phyloP scores from a whole-genome alignment of 2,888 invertebrate genomes.

The Callosobruchus maculatus region DNA sequence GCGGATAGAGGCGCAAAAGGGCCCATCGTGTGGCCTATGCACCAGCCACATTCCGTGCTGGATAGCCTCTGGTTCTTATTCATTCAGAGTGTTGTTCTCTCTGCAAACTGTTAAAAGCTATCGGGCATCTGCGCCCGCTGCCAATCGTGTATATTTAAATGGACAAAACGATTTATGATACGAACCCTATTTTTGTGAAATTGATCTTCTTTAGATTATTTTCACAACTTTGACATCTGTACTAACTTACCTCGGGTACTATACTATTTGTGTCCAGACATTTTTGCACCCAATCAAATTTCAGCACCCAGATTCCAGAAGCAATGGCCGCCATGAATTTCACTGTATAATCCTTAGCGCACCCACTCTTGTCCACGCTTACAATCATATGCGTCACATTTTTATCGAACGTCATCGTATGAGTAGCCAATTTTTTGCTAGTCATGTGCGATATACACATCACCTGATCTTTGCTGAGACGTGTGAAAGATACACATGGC shows the following conservation, averaged over 20 bases:
- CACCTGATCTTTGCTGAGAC: conserved; percentile 37
- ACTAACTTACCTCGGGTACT: conserved; percentile 52
- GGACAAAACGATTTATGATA: too few relatives aligned
- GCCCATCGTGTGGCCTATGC: too few relatives aligned
- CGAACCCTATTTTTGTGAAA: too few relatives aligned
- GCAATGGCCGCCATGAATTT: conserved; percentile 59
- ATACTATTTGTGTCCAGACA: conserved; percentile 48
- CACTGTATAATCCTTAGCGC: conserved; percentile 44
- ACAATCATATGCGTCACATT: conserved; percentile 45
- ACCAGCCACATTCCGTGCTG: too few relatives aligned
- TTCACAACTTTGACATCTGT: too few relatives aligned
- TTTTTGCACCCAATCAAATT: conserved; percentile 54
- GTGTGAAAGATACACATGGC: conserved; percentile 39
- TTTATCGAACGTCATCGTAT: conserved; percentile 31
- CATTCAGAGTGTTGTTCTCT: too few relatives aligned
- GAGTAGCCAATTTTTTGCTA: conserved; percentile 38
- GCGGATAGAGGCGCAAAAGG: too few relatives aligned
- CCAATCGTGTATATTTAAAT: too few relatives aligned
- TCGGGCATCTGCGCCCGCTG: too few relatives aligned
- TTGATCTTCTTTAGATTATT: too few relatives aligned
- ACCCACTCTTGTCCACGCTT: conserved; percentile 33
- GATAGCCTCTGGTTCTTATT: too few relatives aligned
- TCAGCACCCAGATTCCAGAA: conserved; percentile 57
- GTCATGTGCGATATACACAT: conserved; percentile 34
- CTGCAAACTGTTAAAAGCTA: too few relatives aligned